Evolutionary conservation across 2,888 invertebrate genomes (phyloP).

Genomic region (Ectobius pallidus): DNA sequence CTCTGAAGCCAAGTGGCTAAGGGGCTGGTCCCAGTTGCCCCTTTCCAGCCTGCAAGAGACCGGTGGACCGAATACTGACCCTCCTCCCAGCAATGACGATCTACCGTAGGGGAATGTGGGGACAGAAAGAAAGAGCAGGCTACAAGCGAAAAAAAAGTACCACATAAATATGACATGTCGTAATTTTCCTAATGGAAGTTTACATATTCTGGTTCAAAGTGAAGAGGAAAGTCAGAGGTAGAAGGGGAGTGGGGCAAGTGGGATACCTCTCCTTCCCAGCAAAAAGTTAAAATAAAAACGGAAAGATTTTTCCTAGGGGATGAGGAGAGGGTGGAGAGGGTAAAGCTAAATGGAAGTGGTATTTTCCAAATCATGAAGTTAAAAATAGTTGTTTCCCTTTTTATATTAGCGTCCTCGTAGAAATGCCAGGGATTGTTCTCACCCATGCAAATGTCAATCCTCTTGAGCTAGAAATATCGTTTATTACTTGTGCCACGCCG

Average conservation of each 20-base stretch:
- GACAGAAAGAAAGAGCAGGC: background rate
- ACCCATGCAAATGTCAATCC: conserved; percentile 1
- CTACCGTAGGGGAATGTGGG: background rate
- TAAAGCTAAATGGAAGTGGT: conserved; percentile 26
- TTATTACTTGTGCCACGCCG: background rate
- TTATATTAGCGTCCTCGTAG: background rate
- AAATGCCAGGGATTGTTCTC: conserved; percentile 1
- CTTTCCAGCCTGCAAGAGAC: conserved; percentile 7
- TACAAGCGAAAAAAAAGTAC: conserved; percentile 18
- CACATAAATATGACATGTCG: conserved; percentile 39
- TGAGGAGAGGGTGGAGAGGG: background rate
- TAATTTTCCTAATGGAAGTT: conserved; percentile 42
- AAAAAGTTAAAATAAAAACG: conserved; percentile 23
- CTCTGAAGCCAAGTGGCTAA: background rate
- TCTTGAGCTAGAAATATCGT: conserved; percentile 3
- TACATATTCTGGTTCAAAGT: conserved; percentile 31
- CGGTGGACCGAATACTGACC: conserved; percentile 11
- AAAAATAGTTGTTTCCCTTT: conserved; percentile 3
- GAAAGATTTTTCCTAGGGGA: conserved; percentile 25
- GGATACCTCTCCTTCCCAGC: conserved; percentile 7
- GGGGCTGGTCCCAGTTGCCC: background rate
- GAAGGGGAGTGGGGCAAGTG: background rate
- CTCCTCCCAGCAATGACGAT: background rate
- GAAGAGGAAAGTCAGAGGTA: conserved; percentile 12
- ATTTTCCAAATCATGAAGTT: conserved; percentile 20